Percentiles rank a stretch among this genome's conserved stretches.
Conservation (phyloP, 2,797 vertebrate species). For the Darevskia mixta region DNA sequence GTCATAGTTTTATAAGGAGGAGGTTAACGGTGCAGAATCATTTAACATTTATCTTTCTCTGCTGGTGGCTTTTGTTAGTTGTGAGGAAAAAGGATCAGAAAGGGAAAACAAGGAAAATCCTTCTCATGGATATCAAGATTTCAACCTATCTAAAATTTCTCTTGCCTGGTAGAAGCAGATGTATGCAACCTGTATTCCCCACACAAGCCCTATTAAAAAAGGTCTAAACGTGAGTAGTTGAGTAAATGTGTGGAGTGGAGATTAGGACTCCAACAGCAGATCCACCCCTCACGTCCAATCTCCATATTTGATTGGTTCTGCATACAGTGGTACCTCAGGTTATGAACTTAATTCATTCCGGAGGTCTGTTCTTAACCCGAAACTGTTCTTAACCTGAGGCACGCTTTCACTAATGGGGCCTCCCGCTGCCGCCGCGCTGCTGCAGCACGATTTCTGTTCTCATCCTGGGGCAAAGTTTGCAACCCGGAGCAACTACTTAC, state of each 20-base stretch:
- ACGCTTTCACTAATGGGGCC: too few relatives aligned
- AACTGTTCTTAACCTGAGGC: too few relatives aligned
- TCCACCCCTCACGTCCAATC: too few relatives aligned
- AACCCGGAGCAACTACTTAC: too few relatives aligned
- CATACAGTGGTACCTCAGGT: too few relatives aligned
- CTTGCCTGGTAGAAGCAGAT: not conserved
- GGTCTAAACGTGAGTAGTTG: not conserved
- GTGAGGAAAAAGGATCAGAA: not conserved
- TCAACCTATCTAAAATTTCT: not conserved
- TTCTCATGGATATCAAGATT: not conserved
- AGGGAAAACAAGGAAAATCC: not conserved
- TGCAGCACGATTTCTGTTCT: accelerated
- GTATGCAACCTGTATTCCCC: not conserved
- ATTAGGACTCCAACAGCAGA: not conserved
- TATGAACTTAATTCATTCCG: too few relatives aligned
- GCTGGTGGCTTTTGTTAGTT: not conserved
- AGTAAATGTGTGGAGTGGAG: not conserved
- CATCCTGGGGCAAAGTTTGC: too few relatives aligned
- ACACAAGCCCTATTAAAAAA: not conserved
- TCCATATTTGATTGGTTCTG: too few relatives aligned
- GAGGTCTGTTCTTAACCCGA: too few relatives aligned
- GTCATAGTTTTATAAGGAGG: not conserved
- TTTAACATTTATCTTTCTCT: not conserved
- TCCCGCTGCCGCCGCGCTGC: accelerated
- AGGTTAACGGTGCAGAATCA: not conserved